phyloP scores from a whole-genome alignment of 1,140 invertebrate species.

The Lycorma delicatula region DNA sequence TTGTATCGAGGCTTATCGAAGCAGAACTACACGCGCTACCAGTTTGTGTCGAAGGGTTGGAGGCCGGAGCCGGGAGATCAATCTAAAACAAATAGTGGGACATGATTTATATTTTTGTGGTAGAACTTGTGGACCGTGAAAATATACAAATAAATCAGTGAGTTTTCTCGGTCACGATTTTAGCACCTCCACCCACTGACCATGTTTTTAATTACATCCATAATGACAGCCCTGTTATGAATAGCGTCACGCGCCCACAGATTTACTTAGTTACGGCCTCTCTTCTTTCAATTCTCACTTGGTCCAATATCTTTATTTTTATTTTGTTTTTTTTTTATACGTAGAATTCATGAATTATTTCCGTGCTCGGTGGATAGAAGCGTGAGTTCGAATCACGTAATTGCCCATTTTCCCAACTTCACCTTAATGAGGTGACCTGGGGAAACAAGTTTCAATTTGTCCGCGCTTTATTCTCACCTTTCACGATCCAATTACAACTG shows the following conservation, averaged over 20 bases:
- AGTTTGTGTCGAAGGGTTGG: neutral
- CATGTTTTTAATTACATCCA: constrained; percentile 2
- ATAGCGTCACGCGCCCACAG: neutral
- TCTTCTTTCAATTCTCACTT: too few species aligned
- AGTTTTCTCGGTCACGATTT: constrained; percentile 1
- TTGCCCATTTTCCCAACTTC: neutral
- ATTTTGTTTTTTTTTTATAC: neutral
- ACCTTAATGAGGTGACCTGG: neutral
- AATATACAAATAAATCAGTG: constrained; percentile 3
- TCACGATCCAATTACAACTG: constrained; percentile 3
- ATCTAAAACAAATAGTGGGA: constrained; percentile 5
- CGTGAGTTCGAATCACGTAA: neutral
- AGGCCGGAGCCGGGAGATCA: neutral
- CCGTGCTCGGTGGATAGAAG: too few species aligned
- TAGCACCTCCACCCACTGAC: neutral
- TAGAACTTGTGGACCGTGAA: neutral
- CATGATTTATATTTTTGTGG: neutral
- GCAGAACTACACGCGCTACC: constrained; percentile 2
- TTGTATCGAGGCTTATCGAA: neutral
- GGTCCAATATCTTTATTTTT: constrained; percentile 4
- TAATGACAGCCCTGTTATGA: neutral
- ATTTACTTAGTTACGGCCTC: too few species aligned
- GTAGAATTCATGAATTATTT: constrained; percentile 1
- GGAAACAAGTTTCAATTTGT: neutral
- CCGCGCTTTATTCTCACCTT: constrained; percentile 2